These are phyloP conservation scores for Adela reaumurella DNA, from an alignment of 2,888 invertebrate genomes.

Conservation along the genomic window DNA sequence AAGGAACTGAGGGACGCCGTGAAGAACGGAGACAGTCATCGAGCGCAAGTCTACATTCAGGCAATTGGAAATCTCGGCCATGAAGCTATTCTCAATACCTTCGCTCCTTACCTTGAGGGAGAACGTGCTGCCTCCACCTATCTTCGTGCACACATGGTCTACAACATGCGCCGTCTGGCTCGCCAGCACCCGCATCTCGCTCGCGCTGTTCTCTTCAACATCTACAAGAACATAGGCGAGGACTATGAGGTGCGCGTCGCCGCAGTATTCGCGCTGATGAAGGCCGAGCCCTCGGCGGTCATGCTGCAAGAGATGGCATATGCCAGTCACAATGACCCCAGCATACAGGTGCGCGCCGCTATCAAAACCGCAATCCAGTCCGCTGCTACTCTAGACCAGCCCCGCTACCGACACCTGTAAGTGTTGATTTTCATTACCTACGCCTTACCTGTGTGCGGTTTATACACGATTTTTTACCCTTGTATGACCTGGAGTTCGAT, in stretches of 20 bases:
- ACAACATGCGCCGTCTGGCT: constrained; percentile 51
- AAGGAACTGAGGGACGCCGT: constrained; percentile 55
- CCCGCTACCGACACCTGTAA: constrained; percentile 47
- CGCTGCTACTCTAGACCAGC: constrained; percentile 44
- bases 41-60: constrained; percentile 59
- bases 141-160: constrained; percentile 62
- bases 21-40: constrained; percentile 45
- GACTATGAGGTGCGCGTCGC: constrained; percentile 62
- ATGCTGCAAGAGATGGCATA: constrained; percentile 70
- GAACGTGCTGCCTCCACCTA: constrained; percentile 50
- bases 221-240: constrained; percentile 65
- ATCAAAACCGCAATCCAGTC: constrained; percentile 60
- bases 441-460: no score
- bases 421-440: no score
- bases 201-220: constrained; percentile 59
- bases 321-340: constrained; percentile 62
- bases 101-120: constrained; percentile 67
- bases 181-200: constrained; percentile 45
- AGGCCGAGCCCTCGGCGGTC: constrained; percentile 53
- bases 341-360: constrained; percentile 62
- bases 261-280: constrained; percentile 60
- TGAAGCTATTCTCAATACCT: constrained; percentile 55
- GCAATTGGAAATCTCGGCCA: constrained; percentile 66
- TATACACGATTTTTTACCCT: no score
- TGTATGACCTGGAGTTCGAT: no score